Percentiles rank a stretch among this genome's conserved stretches.
Evolutionary conservation across 1,140 invertebrate genomes (phyloP).

Genomic region (Trichonephila clavipes): DNA sequence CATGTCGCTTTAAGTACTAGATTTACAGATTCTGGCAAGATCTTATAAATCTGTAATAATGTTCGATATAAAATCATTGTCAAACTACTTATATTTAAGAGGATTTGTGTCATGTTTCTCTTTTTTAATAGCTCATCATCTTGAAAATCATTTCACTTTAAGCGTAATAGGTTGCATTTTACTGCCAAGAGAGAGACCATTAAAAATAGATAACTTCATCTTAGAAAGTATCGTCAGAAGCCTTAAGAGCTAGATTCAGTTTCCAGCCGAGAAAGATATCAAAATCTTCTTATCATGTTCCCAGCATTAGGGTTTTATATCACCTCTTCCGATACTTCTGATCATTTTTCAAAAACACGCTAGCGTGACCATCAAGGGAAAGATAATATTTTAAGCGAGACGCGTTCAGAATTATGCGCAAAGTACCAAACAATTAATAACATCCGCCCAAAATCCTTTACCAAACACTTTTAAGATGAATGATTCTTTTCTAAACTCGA

Average conservation of each 20-base stretch:
- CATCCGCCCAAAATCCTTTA: constrained; percentile 25
- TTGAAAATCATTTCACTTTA: background rate
- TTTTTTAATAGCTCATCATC: constrained; percentile 11
- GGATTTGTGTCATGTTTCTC: background rate
- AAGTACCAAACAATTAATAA: constrained; percentile 65
- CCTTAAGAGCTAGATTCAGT: background rate
- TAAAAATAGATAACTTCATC: background rate
- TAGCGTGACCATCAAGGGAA: constrained; percentile 61
- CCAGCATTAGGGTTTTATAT: background rate
- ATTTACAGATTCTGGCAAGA: no score
- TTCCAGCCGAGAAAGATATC: constrained; percentile 17
- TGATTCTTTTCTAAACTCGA: constrained; percentile 45
- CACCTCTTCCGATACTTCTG: constrained; percentile 1
- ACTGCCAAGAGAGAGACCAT: background rate
- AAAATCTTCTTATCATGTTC: constrained; percentile 33
- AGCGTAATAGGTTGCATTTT: background rate
- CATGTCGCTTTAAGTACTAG: no score
- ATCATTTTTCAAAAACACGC: constrained; percentile 62
- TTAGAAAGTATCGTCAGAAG: background rate
- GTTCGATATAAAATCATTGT: background rate
- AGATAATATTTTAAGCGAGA: constrained; percentile 57
- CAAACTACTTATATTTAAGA: background rate
- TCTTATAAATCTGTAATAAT: background rate
- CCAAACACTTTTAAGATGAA: constrained; percentile 48
- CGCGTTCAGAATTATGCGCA: constrained; percentile 53